phyloP scores from a whole-genome alignment of 2,113 vertebrate genomes.

The Cranoglanis bouderius region DNA sequence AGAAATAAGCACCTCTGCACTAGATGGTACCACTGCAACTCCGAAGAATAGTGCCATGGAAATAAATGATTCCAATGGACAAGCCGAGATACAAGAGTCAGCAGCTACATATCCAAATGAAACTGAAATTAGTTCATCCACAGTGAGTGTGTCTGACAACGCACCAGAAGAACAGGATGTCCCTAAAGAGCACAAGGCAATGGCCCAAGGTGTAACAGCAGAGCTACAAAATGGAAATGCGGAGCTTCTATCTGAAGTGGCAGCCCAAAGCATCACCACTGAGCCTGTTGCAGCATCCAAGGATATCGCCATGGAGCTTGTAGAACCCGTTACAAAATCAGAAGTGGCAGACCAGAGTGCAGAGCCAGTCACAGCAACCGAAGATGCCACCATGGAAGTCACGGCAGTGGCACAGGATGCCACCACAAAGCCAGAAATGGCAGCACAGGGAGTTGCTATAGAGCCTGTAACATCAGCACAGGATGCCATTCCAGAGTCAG shows the following conservation, averaged over 20 bases:
- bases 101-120: background rate
- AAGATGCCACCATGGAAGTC: background rate
- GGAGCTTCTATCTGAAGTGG: background rate
- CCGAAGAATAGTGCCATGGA: conserved; percentile 26
- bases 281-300: background rate
- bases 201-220: background rate
- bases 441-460: background rate
- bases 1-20: background rate
- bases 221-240: conserved; percentile 16
- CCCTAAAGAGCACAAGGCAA: background rate
- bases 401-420: background rate
- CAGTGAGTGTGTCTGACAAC: background rate
- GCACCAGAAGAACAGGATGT: background rate
- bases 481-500: background rate
- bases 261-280: background rate
- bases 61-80: conserved; percentile 25
- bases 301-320: background rate
- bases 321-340: background rate
- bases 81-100: background rate
- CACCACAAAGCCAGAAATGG: background rate
- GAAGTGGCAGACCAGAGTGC: background rate
- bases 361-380: background rate
- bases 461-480: background rate
- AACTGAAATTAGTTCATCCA: background rate
- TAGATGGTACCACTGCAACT: background rate